phyloP scores from a whole-genome alignment of 1,140 invertebrate genomes.

The Lepidurus arcticus region DNA sequence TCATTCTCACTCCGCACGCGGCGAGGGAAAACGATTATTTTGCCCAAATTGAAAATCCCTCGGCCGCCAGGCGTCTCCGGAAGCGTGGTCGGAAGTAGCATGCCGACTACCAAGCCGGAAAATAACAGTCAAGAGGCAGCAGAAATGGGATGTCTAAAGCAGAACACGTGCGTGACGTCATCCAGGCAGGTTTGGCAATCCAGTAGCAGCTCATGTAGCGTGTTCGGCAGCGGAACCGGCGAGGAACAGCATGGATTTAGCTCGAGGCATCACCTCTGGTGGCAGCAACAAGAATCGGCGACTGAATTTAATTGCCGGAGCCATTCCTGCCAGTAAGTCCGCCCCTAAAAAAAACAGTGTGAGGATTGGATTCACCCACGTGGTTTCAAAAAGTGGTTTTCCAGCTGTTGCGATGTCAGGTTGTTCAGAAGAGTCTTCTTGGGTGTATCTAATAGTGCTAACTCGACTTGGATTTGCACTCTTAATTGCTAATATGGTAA shows the following conservation, averaged over 20 bases:
- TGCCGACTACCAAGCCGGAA: not conserved
- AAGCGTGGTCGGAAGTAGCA: not conserved
- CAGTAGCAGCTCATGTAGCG: not conserved
- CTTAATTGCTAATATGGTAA: no score
- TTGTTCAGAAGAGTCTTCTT: no score
- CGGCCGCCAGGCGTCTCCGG: constrained; percentile 60
- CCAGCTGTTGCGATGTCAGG: no score
- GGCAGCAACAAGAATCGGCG: not conserved
- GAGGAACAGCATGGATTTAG: not conserved
- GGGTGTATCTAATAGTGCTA: no score
- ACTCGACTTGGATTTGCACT: no score
- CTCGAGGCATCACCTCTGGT: not conserved
- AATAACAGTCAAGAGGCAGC: not conserved
- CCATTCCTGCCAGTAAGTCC: not conserved
- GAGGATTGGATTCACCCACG: no score
- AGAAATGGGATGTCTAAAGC: not conserved
- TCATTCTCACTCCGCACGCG: constrained; percentile 51
- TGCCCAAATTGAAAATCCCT: constrained; percentile 66
- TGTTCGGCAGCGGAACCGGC: not conserved
- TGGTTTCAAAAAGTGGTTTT: no score
- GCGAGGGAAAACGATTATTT: constrained; percentile 63
- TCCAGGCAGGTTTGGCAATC: not conserved
- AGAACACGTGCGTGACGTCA: not conserved
- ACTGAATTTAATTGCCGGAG: not conserved
- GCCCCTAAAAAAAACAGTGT: not conserved